A percentile compares a stretch with the other conserved stretches of the same genome.
Conservation (phyloP, 2,888 invertebrate genomes). For the Drosophila mayaguana region DNA sequence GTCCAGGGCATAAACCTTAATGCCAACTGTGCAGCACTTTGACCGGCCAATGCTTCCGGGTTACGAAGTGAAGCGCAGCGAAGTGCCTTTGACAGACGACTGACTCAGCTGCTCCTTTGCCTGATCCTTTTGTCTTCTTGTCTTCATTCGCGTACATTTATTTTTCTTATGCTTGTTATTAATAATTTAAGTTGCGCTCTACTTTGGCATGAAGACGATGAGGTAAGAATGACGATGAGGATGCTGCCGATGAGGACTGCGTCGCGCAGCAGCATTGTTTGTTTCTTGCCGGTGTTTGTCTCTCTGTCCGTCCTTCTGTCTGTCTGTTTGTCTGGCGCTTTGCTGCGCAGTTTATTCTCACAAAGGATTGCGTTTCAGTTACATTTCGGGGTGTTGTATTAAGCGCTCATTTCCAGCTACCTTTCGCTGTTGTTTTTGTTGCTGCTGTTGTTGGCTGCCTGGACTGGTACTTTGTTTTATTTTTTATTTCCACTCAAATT, state of each 20-base stretch:
- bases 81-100: constrained; percentile 30
- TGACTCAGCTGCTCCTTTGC: constrained; percentile 50
- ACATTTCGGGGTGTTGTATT: constrained; percentile 65
- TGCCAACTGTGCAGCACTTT: constrained; percentile 52
- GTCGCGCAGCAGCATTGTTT: constrained; percentile 46
- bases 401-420: constrained; percentile 60
- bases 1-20: constrained; percentile 63
- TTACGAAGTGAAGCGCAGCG: constrained; percentile 26
- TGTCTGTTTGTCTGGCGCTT: constrained; percentile 28
- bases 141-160: constrained; percentile 71
- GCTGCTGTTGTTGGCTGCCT: constrained; percentile 17
- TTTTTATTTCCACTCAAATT: constrained; percentile 81
- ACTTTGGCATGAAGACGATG: constrained; percentile 54
- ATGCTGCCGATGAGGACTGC: constrained; percentile 28
- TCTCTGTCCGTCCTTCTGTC: constrained; percentile 35
- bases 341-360: constrained; percentile 50
- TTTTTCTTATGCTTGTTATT: constrained; percentile 77
- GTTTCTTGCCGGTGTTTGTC: constrained; percentile 32
- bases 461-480: constrained; percentile 64
- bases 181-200: constrained; percentile 78
- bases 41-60: constrained; percentile 57
- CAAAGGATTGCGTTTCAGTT: constrained; percentile 78
- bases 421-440: constrained; percentile 20
- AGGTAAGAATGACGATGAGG: constrained; percentile 25
- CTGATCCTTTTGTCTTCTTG: constrained; percentile 51